Evolutionary conservation across 2,888 invertebrate genomes (phyloP).

Genomic region (Oscheius sp.): DNA sequence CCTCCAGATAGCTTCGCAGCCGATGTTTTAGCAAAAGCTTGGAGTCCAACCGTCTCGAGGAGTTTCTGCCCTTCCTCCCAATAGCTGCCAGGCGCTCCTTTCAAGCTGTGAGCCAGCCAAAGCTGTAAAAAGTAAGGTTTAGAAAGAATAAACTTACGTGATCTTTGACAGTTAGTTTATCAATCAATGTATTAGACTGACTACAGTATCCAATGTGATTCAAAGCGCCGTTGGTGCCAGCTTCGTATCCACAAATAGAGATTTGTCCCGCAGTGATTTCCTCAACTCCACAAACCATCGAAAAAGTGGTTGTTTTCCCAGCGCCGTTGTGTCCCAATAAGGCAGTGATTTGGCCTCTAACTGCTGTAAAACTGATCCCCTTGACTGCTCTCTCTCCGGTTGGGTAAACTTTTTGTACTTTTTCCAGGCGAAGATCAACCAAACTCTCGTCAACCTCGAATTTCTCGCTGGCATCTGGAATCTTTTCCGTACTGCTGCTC

Average conservation of each 20-base stretch:
- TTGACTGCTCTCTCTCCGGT: slow-evolving; percentile 1
- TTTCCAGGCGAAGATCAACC: not conserved
- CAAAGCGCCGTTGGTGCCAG: not conserved
- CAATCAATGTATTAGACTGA: slow-evolving; percentile 55
- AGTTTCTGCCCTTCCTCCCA: slow-evolving; percentile 21
- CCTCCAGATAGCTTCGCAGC: slow-evolving; percentile 61
- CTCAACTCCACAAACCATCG: slow-evolving; percentile 45
- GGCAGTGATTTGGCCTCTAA: slow-evolving; percentile 38
- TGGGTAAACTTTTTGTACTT: not conserved
- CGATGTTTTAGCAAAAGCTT: slow-evolving; percentile 3
- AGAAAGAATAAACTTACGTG: too few species aligned
- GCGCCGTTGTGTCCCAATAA: slow-evolving; percentile 66
- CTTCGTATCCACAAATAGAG: not conserved
- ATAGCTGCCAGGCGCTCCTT: slow-evolving; percentile 23
- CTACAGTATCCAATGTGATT: slow-evolving; percentile 2
- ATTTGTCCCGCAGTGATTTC: slow-evolving; percentile 26
- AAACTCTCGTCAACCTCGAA: not conserved
- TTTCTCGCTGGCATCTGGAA: not conserved
- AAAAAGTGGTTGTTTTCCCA: slow-evolving; percentile 50
- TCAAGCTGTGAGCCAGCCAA: slow-evolving; percentile 41
- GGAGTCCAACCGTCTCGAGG: slow-evolving; percentile 6
- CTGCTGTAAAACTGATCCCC: not conserved
- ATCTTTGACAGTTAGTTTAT: slow-evolving; percentile 54
- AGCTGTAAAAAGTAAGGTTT: too few species aligned
- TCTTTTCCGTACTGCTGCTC: too few species aligned